Evolutionary conservation across 2,113 vertebrate species (phyloP).

Genomic region (Catharus fuscescens): DNA sequence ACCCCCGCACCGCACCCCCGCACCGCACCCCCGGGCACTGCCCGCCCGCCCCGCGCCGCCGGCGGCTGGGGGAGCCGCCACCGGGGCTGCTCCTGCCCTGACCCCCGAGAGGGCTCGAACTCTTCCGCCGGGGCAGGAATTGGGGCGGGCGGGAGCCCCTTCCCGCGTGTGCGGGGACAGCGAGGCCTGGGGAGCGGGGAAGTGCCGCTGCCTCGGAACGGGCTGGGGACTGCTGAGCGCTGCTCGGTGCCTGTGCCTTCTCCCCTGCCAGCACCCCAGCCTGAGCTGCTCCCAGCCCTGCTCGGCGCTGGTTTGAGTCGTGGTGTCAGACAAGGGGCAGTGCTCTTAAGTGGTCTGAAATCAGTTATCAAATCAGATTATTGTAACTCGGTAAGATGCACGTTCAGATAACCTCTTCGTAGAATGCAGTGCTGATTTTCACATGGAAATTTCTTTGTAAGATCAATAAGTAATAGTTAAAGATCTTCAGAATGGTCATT

Average conservation of each 20-base stretch:
- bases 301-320: accelerated
- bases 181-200: neutral
- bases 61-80: neutral
- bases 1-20: too few species aligned
- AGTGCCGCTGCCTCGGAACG: neutral
- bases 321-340: neutral
- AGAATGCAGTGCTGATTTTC: neutral
- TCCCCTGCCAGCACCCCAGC: neutral
- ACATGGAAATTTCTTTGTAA: neutral
- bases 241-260: neutral
- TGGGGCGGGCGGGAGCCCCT: neutral
- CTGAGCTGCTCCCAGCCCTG: neutral
- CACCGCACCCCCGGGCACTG: too few species aligned
- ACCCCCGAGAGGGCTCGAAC: too few species aligned
- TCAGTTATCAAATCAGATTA: accelerated
- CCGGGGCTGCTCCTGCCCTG: neutral
- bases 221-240: neutral
- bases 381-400: neutral
- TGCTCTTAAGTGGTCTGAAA: neutral
- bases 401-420: accelerated
- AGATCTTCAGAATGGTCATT: neutral
- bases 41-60: too few species aligned
- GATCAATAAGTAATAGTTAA: neutral
- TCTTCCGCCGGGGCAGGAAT: neutral
- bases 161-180: neutral